Evolutionary conservation across 2,113 vertebrate species (phyloP).

Genomic region (Myocastor coypus): DNA sequence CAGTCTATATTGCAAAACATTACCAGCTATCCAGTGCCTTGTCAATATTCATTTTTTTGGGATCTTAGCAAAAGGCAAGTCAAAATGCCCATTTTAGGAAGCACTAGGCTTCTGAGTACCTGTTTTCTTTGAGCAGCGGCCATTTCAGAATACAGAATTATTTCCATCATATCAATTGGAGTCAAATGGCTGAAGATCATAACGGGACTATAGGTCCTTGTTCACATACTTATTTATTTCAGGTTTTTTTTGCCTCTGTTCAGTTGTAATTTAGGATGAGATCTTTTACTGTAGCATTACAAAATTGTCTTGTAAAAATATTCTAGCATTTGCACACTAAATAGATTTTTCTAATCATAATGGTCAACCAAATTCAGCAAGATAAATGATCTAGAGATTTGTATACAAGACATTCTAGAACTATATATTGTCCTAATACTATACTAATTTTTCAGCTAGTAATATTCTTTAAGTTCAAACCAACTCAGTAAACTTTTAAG

Average conservation of each 20-base stretch:
- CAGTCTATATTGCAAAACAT: background rate
- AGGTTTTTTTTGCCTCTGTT: background rate
- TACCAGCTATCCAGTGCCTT: background rate
- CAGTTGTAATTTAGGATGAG: background rate
- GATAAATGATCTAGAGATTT: conserved; percentile 3
- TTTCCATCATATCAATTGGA: background rate
- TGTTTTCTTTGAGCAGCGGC: background rate
- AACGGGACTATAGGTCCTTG: background rate
- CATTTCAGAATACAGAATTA: background rate
- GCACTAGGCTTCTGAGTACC: background rate
- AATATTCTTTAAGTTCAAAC: background rate
- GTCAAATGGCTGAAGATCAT: background rate
- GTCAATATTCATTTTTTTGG: background rate
- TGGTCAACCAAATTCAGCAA: background rate
- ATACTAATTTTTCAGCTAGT: background rate
- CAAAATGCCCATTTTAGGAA: background rate
- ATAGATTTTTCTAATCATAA: background rate
- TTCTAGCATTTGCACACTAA: background rate
- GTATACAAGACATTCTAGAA: background rate
- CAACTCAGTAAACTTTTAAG: background rate
- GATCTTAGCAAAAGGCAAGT: background rate
- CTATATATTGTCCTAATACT: background rate
- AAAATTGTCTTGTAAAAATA: background rate
- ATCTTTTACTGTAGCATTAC: background rate
- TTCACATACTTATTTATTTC: background rate